Percentiles rank a stretch among this genome's conserved stretches.
Evolutionary conservation across 2,888 invertebrate genomes (phyloP).

Genomic region (Lamellibrachia satsuma): DNA sequence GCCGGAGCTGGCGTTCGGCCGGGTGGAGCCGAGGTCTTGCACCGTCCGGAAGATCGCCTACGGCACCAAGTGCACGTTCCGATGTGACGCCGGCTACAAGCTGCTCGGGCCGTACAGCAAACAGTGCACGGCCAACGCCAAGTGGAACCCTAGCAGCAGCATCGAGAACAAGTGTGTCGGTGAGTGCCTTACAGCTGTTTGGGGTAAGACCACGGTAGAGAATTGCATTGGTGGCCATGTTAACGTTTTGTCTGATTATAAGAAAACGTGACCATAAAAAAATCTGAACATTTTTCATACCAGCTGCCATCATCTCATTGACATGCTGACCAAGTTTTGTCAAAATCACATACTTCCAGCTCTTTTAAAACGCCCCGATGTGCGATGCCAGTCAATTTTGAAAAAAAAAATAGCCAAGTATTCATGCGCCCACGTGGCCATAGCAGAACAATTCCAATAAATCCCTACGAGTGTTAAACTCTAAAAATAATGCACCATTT

Average conservation of each 20-base stretch:
- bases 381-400: too few species aligned
- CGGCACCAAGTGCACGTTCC: slow-evolving; percentile 71
- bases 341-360: too few species aligned
- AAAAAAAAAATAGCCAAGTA: too few species aligned
- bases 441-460: too few species aligned
- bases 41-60: slow-evolving; percentile 69
- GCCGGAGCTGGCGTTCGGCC: slow-evolving; percentile 33
- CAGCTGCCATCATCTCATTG: too few species aligned
- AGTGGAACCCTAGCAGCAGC: slow-evolving; percentile 65
- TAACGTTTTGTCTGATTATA: neutral
- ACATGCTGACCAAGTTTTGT: too few species aligned
- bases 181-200: slow-evolving; percentile 50
- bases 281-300: too few species aligned
- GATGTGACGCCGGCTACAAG: slow-evolving; percentile 73
- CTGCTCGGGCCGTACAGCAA: slow-evolving; percentile 70
- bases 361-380: too few species aligned
- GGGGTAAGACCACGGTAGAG: neutral
- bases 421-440: too few species aligned
- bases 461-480: too few species aligned
- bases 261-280: too few species aligned
- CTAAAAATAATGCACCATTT: too few species aligned
- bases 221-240: neutral
- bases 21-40: slow-evolving; percentile 70
- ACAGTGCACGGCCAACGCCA: slow-evolving; percentile 71
- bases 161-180: slow-evolving; percentile 69